Conservation (phyloP, 2,888 invertebrate genomes). For the Spodoptera picta region DNA sequence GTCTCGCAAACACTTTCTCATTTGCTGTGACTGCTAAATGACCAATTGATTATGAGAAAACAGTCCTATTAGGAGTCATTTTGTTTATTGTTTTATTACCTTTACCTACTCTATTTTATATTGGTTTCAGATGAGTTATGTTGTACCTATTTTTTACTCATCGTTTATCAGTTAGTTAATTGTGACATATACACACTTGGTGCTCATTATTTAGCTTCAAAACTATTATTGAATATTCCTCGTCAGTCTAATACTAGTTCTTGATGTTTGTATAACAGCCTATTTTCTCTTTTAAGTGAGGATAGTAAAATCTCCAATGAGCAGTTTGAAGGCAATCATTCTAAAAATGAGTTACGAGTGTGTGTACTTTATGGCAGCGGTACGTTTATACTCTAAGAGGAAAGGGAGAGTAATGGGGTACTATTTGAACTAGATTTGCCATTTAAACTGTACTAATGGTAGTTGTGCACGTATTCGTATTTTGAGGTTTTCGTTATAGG, state of each 20-base stretch:
- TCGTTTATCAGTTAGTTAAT: no score
- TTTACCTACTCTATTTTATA: slow-evolving; percentile 2
- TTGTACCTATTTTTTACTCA: neutral
- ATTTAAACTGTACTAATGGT: slow-evolving; percentile 1
- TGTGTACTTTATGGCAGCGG: slow-evolving; percentile 28
- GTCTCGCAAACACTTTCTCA: slow-evolving; percentile 75
- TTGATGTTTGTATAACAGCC: neutral
- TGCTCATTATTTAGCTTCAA: no score
- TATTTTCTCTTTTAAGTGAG: slow-evolving; percentile 11
- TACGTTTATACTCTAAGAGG: slow-evolving; percentile 6
- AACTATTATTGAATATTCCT: no score
- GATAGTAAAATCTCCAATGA: slow-evolving; percentile 39
- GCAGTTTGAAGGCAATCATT: slow-evolving; percentile 38
- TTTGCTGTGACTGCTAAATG: slow-evolving; percentile 67
- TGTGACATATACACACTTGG: no score
- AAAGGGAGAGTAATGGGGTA: slow-evolving; percentile 13
- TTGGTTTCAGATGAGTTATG: neutral
- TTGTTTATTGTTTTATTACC: slow-evolving; percentile 28
- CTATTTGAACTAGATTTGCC: slow-evolving; percentile 19
- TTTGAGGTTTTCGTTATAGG: neutral
- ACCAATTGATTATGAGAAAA: slow-evolving; percentile 67
- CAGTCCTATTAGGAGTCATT: slow-evolving; percentile 44
- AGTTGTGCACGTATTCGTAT: neutral
- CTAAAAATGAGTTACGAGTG: slow-evolving; percentile 31
- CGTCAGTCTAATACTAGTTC: no score